Evolutionary conservation across 2,888 invertebrate genomes (phyloP), one percentile per base, ranked within the genome.

Genomic region (Yponomeuta plumbellus): DNA sequence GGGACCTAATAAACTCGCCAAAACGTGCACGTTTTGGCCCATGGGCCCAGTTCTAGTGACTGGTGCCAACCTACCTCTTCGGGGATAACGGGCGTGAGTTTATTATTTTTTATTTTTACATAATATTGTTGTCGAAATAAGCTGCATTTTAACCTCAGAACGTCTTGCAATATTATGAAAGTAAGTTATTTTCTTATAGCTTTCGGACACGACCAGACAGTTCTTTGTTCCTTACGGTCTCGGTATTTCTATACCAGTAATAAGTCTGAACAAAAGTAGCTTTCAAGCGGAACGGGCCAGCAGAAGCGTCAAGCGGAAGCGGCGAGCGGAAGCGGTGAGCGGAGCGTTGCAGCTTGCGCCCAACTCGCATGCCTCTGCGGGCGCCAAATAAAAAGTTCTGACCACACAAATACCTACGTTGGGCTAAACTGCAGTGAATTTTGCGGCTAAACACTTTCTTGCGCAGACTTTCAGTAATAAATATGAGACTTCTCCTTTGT

Each of bases 201-300:
- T 52, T 52, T 17, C 17, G 44, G 44, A 17, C 17, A 17, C 17
- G 44, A 44, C 44, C 17, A 17, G 17, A 52, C 44, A 4, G 17
- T 52, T 17, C 44, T 52, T 52, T 52, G 44, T 52, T 52, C 17
- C 44, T 52, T 52, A 52, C 13, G 17, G 17, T 3, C 44, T 17
- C 1, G 13, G 17, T 17, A 10, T 34, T 34, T 34, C 34, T 34
- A 34, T 52, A 17, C 17, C 17, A 23, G 34, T 20, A 62, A 62
- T 62, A 62, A 39, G 62, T 62, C 39, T 17, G 26, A 34, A 39
- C 34, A 62, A 62, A 62, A 62, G 62, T 39, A 20, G 39, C n/a
- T 34, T 17, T 26, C 20, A 23, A 62, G 23, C 62, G 39, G 34
- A 62, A 62, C n/a, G 13, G 17, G 17, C 17, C 17, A 52, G 44